These are phyloP conservation scores for Ariopsis seemanni DNA, from an alignment of 2,113 vertebrate species.

Conservation along the genomic window DNA sequence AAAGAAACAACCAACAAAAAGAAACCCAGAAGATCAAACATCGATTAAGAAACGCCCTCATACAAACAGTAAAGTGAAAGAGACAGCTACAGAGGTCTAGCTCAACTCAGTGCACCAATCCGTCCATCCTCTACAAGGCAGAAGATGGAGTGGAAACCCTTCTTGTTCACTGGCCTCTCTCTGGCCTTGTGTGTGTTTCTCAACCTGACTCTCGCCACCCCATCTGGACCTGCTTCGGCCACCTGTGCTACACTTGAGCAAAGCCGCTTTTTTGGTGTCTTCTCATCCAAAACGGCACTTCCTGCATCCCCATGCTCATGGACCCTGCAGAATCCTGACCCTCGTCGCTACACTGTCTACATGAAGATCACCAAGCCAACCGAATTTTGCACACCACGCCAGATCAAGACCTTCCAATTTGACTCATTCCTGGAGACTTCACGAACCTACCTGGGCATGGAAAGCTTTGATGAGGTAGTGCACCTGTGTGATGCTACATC, in stretches of 20 bases:
- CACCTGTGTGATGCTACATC: slow-evolving; percentile 85
- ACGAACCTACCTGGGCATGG: slow-evolving; percentile 95
- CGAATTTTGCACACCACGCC: slow-evolving; percentile 75
- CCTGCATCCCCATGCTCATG: slow-evolving; percentile 84
- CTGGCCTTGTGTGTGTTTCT: slow-evolving; percentile 64
- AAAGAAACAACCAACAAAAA: slow-evolving; percentile 58
- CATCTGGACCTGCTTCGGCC: slow-evolving; percentile 77
- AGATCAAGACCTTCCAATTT: slow-evolving; percentile 92
- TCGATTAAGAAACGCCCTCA: slow-evolving; percentile 44
- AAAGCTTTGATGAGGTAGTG: slow-evolving; percentile 92
- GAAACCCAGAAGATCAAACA: slow-evolving; percentile 42
- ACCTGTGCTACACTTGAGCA: slow-evolving; percentile 93
- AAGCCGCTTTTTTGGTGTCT: slow-evolving; percentile 94
- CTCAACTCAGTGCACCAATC: slow-evolving; percentile 6
- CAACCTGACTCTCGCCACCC: slow-evolving; percentile 63
- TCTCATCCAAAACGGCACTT: slow-evolving; percentile 85
- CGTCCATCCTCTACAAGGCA: slow-evolving; percentile 51
- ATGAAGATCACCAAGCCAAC: slow-evolving; percentile 93
- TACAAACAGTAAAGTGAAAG: slow-evolving; percentile 27
- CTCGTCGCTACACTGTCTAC: slow-evolving; percentile 94
- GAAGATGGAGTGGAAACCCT: slow-evolving; percentile 66
- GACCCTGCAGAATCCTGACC: slow-evolving; percentile 98
- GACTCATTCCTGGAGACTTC: slow-evolving; percentile 97
- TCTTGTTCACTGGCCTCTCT: slow-evolving; percentile 54
- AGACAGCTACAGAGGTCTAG: slow-evolving; percentile 29